Conservation (phyloP, 1,140 invertebrate species). For the Microplitis demolitor region DNA sequence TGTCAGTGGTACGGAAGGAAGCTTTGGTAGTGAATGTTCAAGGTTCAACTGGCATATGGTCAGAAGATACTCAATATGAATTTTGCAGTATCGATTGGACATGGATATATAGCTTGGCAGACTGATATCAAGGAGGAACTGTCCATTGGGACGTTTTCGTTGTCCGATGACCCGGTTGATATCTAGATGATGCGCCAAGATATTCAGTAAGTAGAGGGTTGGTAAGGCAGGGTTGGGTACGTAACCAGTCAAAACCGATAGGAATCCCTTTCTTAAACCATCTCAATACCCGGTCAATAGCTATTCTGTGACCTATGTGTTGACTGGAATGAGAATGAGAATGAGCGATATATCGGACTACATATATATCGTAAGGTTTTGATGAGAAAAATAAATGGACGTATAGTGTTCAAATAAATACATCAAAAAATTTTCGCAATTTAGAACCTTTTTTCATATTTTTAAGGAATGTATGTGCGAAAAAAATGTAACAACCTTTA, state of each 20-base stretch:
- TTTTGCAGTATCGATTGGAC: slow-evolving; percentile 38
- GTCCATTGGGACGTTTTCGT: slow-evolving; percentile 29
- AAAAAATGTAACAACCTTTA: no score
- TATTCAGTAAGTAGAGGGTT: slow-evolving; percentile 27
- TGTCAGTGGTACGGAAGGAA: neutral
- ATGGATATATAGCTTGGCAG: slow-evolving; percentile 5
- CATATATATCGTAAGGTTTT: no score
- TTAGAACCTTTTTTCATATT: no score
- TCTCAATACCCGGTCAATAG: slow-evolving; percentile 1
- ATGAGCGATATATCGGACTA: no score
- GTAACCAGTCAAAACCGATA: neutral
- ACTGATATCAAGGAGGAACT: neutral
- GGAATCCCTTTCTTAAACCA: neutral
- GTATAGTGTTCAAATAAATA: no score
- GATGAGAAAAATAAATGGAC: no score
- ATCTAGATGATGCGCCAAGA: slow-evolving; percentile 21
- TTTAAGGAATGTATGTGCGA: no score
- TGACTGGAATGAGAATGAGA: neutral
- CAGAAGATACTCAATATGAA: slow-evolving; percentile 37
- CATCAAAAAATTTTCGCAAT: no score
- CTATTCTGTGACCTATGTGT: neutral
- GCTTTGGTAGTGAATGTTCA: neutral
- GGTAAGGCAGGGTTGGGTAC: neutral
- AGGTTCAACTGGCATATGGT: slow-evolving; percentile 11
- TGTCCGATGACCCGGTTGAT: slow-evolving; percentile 41